Percentiles rank a stretch among this genome's conserved stretches.
Evolutionary conservation across 2,113 vertebrate species (phyloP).

Genomic region (Cichladusa arquata): DNA sequence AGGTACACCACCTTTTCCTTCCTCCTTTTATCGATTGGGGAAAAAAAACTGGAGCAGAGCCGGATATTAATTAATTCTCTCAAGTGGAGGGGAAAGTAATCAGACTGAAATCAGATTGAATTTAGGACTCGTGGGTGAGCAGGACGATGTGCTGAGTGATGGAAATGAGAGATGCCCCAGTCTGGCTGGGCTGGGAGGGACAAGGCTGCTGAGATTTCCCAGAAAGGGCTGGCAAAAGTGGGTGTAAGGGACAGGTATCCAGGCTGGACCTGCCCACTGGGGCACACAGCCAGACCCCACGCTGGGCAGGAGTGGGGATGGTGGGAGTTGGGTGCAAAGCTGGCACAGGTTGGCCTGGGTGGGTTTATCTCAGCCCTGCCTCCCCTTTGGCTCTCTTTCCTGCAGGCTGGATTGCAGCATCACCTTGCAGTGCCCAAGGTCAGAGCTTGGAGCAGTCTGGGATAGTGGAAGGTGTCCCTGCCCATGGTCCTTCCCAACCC

Average conservation of each 20-base stretch:
- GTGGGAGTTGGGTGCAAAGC: background rate
- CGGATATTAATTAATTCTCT: slow-evolving; percentile 73
- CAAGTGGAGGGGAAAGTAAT: slow-evolving; percentile 67
- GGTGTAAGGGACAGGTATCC: background rate
- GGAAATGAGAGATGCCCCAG: slow-evolving; percentile 37
- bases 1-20: slow-evolving; percentile 16
- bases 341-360: too few relatives aligned
- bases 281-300: accelerated
- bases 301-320: accelerated
- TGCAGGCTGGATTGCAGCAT: background rate
- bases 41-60: background rate
- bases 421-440: background rate
- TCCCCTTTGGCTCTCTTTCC: background rate
- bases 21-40: slow-evolving; percentile 53
- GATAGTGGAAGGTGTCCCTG: background rate
- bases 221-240: background rate
- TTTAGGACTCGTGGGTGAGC: slow-evolving; percentile 26
- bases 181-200: background rate
- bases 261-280: background rate
- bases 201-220: background rate
- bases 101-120: slow-evolving; percentile 59
- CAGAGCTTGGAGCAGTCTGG: background rate
- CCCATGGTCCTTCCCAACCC: background rate
- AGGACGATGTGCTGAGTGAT: slow-evolving; percentile 24
- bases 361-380: background rate